Percentiles rank a stretch among this genome's conserved stretches.
Evolutionary conservation across 2,888 invertebrate genomes (phyloP).

Genomic region (Ennomos quercinarius): DNA sequence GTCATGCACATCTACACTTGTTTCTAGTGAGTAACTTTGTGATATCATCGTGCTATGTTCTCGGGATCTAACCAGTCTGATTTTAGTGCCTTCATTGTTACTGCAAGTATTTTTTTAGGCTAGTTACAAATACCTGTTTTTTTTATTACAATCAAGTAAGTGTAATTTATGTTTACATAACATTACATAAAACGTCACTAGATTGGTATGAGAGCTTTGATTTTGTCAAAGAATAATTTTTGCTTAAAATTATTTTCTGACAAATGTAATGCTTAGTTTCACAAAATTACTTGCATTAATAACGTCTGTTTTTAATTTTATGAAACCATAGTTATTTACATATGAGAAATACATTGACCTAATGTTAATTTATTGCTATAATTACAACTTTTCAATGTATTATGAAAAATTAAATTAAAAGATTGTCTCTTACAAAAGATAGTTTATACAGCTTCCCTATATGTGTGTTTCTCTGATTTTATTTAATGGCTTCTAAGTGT

Average conservation of each 20-base stretch:
- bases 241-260: not conserved
- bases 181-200: no score
- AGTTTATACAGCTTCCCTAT: constrained; percentile 65
- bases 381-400: constrained; percentile 37
- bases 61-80: constrained; percentile 61
- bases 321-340: constrained; percentile 29
- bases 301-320: constrained; percentile 21
- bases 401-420: constrained; percentile 36
- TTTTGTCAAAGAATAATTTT: no score
- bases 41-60: constrained; percentile 70
- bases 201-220: no score
- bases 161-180: no score
- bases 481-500: constrained; percentile 36
- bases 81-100: constrained; percentile 1
- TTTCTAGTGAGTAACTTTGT: constrained; percentile 73
- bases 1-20: constrained; percentile 81
- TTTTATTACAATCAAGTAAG: no score
- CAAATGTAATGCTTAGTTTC: not conserved
- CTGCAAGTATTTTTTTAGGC: constrained; percentile 19
- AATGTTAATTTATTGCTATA: constrained; percentile 40
- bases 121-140: not conserved
- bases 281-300: constrained; percentile 35
- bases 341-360: constrained; percentile 34
- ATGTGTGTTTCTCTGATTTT: constrained; percentile 53
- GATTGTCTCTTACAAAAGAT: constrained; percentile 67